Evolutionary conservation across 2,888 invertebrate genomes (phyloP), one percentile per base, ranked within the genome.

Genomic region (Drosophila siamana): DNA sequence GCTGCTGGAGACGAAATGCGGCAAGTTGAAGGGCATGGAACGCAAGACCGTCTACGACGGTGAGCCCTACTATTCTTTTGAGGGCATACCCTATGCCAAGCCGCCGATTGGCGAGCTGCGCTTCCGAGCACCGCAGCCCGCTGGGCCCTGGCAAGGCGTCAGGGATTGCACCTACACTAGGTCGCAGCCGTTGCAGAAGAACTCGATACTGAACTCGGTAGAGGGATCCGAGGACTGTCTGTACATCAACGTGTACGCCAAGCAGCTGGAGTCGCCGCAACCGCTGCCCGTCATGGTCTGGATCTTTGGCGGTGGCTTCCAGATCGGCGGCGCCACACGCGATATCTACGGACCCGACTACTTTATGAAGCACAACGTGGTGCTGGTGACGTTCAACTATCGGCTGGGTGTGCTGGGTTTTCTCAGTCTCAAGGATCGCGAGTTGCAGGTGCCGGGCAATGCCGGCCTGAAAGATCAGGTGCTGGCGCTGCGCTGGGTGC

Each of bases 381-480:
- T 94, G 1, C 52, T 93, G 1, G 92, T 94, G 0, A 90, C 92
- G 0, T 66, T 93, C 0, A 92, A 93, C 60, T 93, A 93, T 75
- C 91, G 93, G 4, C 72, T 94, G n/a, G 93, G 93, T 38, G 89
- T 91, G 2, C 81, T 93, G 47, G 92, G 82, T 9, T 94, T 93
- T 67, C 74, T 93, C 13, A 91, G 91, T 48, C 82, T 93, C 0
- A 90, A 92, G 54, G 93, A 93, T 73, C 88, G 90, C 4, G 87
- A 91, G 4, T 69, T 93, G 4, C 90, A 91, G 38, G 91, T 93
- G 24, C 93, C 93, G 1, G 94, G 93, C 1, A 94, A 94, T 84
- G 93, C 93, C 0, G 93, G 93, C 0, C 80, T 94, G 0, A 93
- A 93, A 86, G 94, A 94, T 82, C 93, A 93, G 86, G 88, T 93